phyloP scores from a whole-genome alignment of 1,140 invertebrate species.

The Brachionus angularis region DNA sequence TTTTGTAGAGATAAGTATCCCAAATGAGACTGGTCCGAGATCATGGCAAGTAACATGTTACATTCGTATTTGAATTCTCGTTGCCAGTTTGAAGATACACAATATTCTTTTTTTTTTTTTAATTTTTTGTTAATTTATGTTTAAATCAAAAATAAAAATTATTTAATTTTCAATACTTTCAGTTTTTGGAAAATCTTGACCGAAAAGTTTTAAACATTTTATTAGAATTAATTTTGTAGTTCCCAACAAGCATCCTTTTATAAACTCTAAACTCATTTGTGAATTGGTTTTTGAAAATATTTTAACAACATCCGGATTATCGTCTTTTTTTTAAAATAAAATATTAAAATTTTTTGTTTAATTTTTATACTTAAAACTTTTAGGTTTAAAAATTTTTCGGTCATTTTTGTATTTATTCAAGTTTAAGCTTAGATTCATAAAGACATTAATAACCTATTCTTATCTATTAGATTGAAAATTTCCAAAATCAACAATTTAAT shows the following conservation, averaged over 20 bases:
- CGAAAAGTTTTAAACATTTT: constrained; percentile 5
- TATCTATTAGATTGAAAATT: too few relatives aligned
- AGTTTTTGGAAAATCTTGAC: constrained; percentile 29
- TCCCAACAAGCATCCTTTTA: constrained; percentile 38
- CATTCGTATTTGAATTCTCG: constrained; percentile 35
- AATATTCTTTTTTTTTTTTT: constrained; percentile 3
- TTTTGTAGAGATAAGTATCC: constrained; percentile 17
- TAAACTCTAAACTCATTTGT: constrained; percentile 25
- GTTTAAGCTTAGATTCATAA: too few relatives aligned
- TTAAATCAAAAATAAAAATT: not conserved
- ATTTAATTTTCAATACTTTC: too few relatives aligned
- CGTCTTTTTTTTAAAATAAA: not conserved
- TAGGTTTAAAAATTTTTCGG: too few relatives aligned
- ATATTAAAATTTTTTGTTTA: not conserved
- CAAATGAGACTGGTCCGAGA: constrained; percentile 30
- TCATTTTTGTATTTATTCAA: too few relatives aligned
- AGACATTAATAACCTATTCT: too few relatives aligned
- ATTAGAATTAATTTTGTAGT: constrained; percentile 1
- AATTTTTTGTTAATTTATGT: not conserved
- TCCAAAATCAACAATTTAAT: too few relatives aligned
- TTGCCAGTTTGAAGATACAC: constrained; percentile 8
- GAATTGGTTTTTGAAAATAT: not conserved
- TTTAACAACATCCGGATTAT: constrained; percentile 31
- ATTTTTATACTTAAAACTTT: not conserved
- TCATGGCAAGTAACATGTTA: not conserved